Base-by-base conservation (phyloP, 2,888 invertebrate genomes). In the Lepidochrysops patricia region DNA sequence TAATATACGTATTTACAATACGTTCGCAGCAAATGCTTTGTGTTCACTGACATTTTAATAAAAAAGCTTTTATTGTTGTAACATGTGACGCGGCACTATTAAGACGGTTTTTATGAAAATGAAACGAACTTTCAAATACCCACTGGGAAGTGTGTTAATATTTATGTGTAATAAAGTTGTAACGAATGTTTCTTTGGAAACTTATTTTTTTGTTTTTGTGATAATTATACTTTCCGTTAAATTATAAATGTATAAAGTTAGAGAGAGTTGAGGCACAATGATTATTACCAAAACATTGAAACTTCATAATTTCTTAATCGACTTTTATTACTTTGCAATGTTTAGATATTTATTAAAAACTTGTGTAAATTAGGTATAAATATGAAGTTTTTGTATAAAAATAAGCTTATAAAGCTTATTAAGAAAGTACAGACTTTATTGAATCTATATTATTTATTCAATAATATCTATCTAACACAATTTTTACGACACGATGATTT, bases 1-100 rank as follows among this genome's bases (percentile, higher is more conserved):
- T 76, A 79, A 64, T 80, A 84, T n/a, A 82, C 80, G 66, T 76
- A 84, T 69, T 72, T 80, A 66, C 84, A 85, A 65, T 77, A 73
- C 58, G 70, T 71, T 70, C 67, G 74, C 4, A 87, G 67, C 52
- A 86, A 70, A 61, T 59, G 63, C 68, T 77, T 78, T 34, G 85
- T 84, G 61, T 74, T 77, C 37, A 66, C 58, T 59, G 68, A 66
- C 82, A 84, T 82, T 72, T 67, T 63, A 61, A 15, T 35, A 52
- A 43, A 19, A 43, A 19, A 43, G 12, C 29, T 6, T 5, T 5
- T 29, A n/a, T n/a, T n/a, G n/a, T n/a, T n/a, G n/a, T n/a, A n/a
- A n/a, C n/a, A n/a, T n/a, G 29, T 9, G 12, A 43, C 43, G 19
- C 12, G 12, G 19, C 43, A 43, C 19, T 23, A 9, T 9, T 43